A percentile compares a stretch with the other conserved stretches of the same genome.
Conservation (phyloP, 2,888 invertebrate species). For the Nephrocerus scutellatus region DNA sequence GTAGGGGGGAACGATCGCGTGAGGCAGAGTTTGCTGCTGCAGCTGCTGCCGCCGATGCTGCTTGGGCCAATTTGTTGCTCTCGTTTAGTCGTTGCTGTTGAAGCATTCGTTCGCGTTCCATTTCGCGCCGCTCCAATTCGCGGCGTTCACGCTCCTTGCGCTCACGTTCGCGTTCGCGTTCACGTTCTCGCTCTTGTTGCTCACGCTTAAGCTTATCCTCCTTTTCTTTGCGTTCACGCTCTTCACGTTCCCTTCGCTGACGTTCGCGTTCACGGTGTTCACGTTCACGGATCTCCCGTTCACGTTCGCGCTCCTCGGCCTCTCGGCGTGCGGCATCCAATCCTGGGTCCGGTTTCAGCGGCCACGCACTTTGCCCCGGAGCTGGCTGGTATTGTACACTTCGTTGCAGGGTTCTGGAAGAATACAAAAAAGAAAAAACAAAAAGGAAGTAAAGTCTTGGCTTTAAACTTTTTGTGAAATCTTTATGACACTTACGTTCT, state of each 20-base stretch:
- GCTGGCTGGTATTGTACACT: conserved; percentile 55
- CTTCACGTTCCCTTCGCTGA: conserved; percentile 46
- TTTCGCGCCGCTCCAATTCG: conserved; percentile 54
- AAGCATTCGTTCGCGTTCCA: conserved; percentile 57
- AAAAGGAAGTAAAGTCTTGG: conserved; percentile 11
- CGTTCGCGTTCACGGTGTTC: conserved; percentile 47
- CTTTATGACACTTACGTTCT: conserved; percentile 50
- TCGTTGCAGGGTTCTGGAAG: conserved; percentile 50
- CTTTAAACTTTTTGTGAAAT: background rate
- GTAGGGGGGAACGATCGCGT: conserved; percentile 66
- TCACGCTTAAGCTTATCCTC: conserved; percentile 51
- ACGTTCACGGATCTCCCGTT: conserved; percentile 45
- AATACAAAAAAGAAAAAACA: conserved; percentile 1
- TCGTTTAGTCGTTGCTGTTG: conserved; percentile 53
- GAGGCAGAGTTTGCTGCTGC: conserved; percentile 30
- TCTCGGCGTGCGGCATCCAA: conserved; percentile 56
- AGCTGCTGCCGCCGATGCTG: conserved; percentile 43
- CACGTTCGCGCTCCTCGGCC: conserved; percentile 50
- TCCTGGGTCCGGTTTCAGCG: conserved; percentile 59
- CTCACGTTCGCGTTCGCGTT: conserved; percentile 54
- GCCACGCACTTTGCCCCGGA: conserved; percentile 55
- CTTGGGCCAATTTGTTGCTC: conserved; percentile 47
- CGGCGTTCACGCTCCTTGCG: conserved; percentile 54
- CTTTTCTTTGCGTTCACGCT: conserved; percentile 47
- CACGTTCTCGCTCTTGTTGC: conserved; percentile 54